phyloP scores from a whole-genome alignment of 1,140 invertebrate genomes.

The Micrasema longulum region DNA sequence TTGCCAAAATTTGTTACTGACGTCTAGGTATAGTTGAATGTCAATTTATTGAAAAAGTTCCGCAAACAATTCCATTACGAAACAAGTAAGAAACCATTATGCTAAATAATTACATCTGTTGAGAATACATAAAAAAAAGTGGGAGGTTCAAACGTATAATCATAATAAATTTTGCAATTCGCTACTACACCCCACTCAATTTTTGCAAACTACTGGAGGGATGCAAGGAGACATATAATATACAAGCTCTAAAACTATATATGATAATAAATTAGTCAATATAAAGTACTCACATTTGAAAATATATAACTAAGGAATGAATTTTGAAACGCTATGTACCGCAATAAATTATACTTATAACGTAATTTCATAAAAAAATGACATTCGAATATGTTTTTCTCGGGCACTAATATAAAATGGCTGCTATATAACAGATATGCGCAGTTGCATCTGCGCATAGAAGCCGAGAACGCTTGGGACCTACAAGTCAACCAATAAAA shows the following conservation, averaged over 20 bases:
- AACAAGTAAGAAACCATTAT: slow-evolving; percentile 32
- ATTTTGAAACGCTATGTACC: slow-evolving; percentile 19
- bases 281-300: slow-evolving; percentile 64
- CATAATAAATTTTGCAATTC: slow-evolving; percentile 44
- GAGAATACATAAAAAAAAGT: slow-evolving; percentile 40
- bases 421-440: slow-evolving; percentile 70
- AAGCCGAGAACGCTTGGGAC: slow-evolving; percentile 69
- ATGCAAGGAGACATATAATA: slow-evolving; percentile 43
- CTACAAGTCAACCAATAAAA: slow-evolving; percentile 68
- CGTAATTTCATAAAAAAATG: slow-evolving; percentile 67
- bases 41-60: slow-evolving; percentile 24
- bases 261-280: slow-evolving; percentile 15
- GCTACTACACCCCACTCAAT: slow-evolving; percentile 45
- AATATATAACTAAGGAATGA: slow-evolving; percentile 64
- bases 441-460: slow-evolving; percentile 69
- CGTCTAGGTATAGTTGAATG: slow-evolving; percentile 35
- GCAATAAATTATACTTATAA: slow-evolving; percentile 33
- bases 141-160: slow-evolving; percentile 42
- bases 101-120: slow-evolving; percentile 8
- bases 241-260: slow-evolving; percentile 29
- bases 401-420: slow-evolving; percentile 69
- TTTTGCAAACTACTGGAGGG: slow-evolving; percentile 46
- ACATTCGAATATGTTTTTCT: slow-evolving; percentile 71
- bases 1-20: slow-evolving; percentile 44
- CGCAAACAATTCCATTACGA: slow-evolving; percentile 7